A percentile compares a stretch with the other conserved stretches of the same genome.
phyloP scores from a whole-genome alignment of 2,113 vertebrate genomes.

The Epinephelus cyanopodus region DNA sequence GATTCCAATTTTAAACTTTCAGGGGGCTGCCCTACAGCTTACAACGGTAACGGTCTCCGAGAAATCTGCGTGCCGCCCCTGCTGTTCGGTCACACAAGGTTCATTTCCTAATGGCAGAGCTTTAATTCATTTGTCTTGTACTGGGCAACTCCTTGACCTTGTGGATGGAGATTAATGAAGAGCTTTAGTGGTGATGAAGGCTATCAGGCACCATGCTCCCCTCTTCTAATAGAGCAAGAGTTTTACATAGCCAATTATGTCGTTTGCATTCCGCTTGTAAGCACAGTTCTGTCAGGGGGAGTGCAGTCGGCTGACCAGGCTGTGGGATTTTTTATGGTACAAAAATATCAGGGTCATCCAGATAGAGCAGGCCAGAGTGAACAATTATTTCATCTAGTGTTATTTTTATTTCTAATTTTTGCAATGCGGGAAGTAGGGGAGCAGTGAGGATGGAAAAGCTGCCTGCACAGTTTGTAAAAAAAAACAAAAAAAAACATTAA shows the following conservation, averaged over 20 bases:
- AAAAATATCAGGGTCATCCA: slow-evolving; percentile 51
- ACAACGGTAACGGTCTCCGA: slow-evolving; percentile 29
- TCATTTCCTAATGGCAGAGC: slow-evolving; percentile 59
- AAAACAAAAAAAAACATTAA: not conserved
- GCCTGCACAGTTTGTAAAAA: not conserved
- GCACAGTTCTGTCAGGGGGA: slow-evolving; percentile 57
- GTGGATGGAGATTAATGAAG: slow-evolving; percentile 82
- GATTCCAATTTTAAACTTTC: too few species aligned
- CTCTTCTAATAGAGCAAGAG: slow-evolving; percentile 73
- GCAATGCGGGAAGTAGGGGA: not conserved
- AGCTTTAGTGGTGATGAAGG: slow-evolving; percentile 79
- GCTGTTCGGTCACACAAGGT: slow-evolving; percentile 42
- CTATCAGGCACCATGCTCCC: slow-evolving; percentile 73
- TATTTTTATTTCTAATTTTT: not conserved
- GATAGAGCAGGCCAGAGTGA: not conserved
- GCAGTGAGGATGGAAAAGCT: not conserved
- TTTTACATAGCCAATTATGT: slow-evolving; percentile 80
- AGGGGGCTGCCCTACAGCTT: not conserved
- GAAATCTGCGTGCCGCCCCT: slow-evolving; percentile 21
- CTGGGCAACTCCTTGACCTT: slow-evolving; percentile 76
- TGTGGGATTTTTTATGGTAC: slow-evolving; percentile 30
- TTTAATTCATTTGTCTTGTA: slow-evolving; percentile 78
- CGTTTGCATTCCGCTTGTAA: slow-evolving; percentile 68
- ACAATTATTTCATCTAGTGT: slow-evolving; percentile 31
- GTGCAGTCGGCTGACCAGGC: slow-evolving; percentile 9